Evolutionary conservation across 92 coral and sea anemone genomes (phyloP).

Genomic region (Micromussa lordhowensis): DNA sequence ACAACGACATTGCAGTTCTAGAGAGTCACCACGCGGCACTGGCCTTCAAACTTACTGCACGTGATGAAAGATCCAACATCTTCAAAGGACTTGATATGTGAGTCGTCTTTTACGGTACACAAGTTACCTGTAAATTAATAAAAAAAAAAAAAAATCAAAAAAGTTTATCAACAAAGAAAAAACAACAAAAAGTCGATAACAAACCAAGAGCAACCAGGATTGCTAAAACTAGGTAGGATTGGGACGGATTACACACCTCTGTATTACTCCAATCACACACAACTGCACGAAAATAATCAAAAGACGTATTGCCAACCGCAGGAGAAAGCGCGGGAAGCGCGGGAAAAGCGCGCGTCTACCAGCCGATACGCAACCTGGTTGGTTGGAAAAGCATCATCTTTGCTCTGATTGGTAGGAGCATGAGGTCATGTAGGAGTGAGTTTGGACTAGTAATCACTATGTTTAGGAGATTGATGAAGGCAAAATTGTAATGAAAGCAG

Average conservation of each 20-base stretch:
- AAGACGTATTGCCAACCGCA: neutral
- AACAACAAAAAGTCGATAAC: neutral
- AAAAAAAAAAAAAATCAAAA: too few relatives aligned
- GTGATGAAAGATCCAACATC: conserved; percentile 88
- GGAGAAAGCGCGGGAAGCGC: neutral
- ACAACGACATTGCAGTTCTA: conserved; percentile 97
- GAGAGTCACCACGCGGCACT: conserved; percentile 99
- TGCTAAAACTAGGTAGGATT: neutral
- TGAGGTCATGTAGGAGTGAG: neutral
- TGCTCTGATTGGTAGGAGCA: neutral
- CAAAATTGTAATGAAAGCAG: neutral
- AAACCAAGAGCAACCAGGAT: neutral
- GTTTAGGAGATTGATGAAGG: neutral
- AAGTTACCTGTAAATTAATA: too few relatives aligned
- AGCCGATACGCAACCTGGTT: neutral
- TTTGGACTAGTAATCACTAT: neutral
- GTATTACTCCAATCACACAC: neutral
- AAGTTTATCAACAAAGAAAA: too few relatives aligned
- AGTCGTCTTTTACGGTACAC: conserved; percentile 30
- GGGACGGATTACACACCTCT: neutral
- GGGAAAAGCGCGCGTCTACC: neutral
- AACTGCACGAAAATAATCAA: neutral
- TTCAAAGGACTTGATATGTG: conserved; percentile 94
- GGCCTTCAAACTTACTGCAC: conserved; percentile 95
- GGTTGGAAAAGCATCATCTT: neutral